These are phyloP conservation scores for Antigone vipio DNA, from an alignment of 2,113 vertebrate species.

Conservation along the genomic window DNA sequence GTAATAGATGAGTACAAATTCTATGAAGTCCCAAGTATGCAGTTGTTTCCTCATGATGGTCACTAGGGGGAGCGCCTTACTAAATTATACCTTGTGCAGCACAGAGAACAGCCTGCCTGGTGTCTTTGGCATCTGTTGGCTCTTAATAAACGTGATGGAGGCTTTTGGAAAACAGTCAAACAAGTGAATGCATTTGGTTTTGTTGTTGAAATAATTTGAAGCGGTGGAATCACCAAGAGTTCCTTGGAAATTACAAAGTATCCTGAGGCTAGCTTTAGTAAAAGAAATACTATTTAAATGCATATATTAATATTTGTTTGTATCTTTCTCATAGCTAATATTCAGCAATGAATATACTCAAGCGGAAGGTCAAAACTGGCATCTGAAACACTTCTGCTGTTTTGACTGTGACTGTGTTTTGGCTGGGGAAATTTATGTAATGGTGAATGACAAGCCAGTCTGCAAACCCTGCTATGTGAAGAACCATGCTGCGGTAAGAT, in stretches of 20 bases:
- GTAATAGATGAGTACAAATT: background rate
- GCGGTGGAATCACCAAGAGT: background rate
- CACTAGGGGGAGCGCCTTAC: background rate
- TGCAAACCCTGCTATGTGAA: conserved; percentile 95
- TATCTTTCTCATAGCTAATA: conserved; percentile 81
- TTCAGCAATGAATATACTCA: conserved; percentile 98
- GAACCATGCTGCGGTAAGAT: conserved; percentile 89
- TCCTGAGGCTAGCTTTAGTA: background rate
- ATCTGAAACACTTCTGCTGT: conserved; percentile 98
- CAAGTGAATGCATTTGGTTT: fast-evolving
- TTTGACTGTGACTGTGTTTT: conserved; percentile 95
- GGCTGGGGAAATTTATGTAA: conserved; percentile 93
- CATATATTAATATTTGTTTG: background rate
- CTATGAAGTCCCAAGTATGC: fast-evolving
- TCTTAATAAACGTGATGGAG: background rate
- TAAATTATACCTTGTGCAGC: background rate
- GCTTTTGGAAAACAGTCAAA: background rate
- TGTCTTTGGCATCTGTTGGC: background rate
- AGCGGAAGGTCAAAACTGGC: conserved; percentile 94
- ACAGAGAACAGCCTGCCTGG: background rate
- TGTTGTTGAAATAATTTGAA: background rate
- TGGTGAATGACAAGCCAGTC: conserved; percentile 90
- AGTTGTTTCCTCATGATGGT: background rate
- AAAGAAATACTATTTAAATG: background rate
- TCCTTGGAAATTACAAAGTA: background rate